These are phyloP conservation scores for Drosophila greeni DNA, from an alignment of 2,888 invertebrate species.

Conservation along the genomic window DNA sequence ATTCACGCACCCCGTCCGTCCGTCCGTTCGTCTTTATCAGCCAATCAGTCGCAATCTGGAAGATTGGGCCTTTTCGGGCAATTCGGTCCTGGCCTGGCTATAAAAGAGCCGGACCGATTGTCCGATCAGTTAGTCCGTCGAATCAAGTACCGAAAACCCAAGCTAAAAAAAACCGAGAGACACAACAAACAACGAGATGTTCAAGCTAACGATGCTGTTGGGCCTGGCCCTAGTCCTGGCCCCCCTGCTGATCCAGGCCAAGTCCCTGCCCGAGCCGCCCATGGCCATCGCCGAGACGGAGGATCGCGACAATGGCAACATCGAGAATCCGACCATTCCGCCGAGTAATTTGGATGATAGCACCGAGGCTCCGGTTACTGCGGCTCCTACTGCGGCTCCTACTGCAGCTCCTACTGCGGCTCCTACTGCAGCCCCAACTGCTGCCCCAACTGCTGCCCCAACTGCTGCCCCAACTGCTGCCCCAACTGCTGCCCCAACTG, in stretches of 20 bases:
- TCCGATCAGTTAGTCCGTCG: constrained; percentile 62
- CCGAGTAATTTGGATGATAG: constrained; percentile 34
- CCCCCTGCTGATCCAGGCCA: constrained; percentile 10
- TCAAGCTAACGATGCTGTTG: constrained; percentile 14
- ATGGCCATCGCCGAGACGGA: constrained; percentile 47
- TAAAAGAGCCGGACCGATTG: constrained; percentile 57
- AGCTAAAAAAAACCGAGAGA: constrained; percentile 27
- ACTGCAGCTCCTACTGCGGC: constrained; percentile 5
- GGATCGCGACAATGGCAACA: constrained; percentile 50
- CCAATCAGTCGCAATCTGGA: constrained; percentile 26
- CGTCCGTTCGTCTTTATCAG: constrained; percentile 23
- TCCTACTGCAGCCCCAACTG: background rate
- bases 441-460: background rate
- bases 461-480: too few species aligned
- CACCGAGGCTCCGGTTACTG: constrained; percentile 8
- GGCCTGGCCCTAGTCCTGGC: constrained; percentile 19
- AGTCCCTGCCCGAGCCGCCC: background rate
- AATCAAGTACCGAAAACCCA: constrained; percentile 40
- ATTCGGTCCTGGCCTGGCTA: constrained; percentile 39
- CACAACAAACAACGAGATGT: constrained; percentile 17
- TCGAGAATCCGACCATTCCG: constrained; percentile 60
- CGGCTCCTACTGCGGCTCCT: background rate
- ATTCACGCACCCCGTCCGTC: constrained; percentile 14
- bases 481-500: too few species aligned
- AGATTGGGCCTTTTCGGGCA: constrained; percentile 16